Percentiles rank a stretch among this genome's conserved stretches.
phyloP scores from a whole-genome alignment of 2,113 vertebrate genomes.

The Electrona antarctica region DNA sequence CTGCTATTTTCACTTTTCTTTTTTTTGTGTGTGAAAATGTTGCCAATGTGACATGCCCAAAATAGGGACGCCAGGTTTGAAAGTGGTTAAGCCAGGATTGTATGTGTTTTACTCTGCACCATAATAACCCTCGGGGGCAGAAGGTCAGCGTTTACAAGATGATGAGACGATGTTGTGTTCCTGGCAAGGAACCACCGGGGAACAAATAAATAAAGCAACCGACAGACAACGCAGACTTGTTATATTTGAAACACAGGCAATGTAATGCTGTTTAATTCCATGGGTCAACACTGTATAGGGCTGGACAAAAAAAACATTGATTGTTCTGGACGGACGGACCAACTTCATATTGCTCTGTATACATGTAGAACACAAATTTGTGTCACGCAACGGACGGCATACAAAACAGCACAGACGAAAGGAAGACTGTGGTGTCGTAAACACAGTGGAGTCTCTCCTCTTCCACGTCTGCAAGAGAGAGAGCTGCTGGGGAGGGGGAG shows the following conservation, averaged over 20 bases:
- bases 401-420: slow-evolving; percentile 59
- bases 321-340: slow-evolving; percentile 39
- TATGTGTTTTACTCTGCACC: too few species aligned
- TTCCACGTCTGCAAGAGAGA: slow-evolving; percentile 23
- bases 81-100: too few species aligned
- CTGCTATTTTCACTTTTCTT: too few species aligned
- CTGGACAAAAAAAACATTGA: slow-evolving; percentile 28
- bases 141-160: too few species aligned
- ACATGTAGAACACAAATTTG: slow-evolving; percentile 57
- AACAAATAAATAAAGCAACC: slow-evolving; percentile 39
- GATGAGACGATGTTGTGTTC: too few species aligned
- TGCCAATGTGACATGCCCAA: too few species aligned
- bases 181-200: too few species aligned
- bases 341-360: slow-evolving; percentile 64
- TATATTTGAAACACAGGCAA: slow-evolving; percentile 59
- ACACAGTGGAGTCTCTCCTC: slow-evolving; percentile 23
- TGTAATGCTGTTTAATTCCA: slow-evolving; percentile 40
- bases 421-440: slow-evolving; percentile 35
- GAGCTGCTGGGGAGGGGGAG: not conserved
- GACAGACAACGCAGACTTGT: slow-evolving; percentile 17
- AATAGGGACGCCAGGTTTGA: too few species aligned
- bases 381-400: slow-evolving; percentile 42
- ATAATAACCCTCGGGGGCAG: too few species aligned
- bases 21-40: too few species aligned
- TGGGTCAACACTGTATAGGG: slow-evolving; percentile 40